These are phyloP conservation scores for Xiphophorus hellerii DNA, from an alignment of 2,113 vertebrate genomes.

Conservation along the genomic window DNA sequence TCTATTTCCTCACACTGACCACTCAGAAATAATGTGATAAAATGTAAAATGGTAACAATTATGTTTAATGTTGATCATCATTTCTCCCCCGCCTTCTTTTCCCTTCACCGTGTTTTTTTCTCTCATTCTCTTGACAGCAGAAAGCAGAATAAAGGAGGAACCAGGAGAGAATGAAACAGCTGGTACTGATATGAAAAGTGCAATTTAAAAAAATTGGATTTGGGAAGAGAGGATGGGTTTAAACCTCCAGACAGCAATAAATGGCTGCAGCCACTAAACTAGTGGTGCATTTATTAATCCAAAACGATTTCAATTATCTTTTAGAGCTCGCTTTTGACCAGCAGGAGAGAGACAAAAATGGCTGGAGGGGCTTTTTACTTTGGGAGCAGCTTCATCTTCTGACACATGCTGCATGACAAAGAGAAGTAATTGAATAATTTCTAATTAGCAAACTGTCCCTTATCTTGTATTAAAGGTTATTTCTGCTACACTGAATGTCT, in stretches of 20 bases:
- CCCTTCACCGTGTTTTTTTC: not conserved
- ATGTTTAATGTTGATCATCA: slow-evolving; percentile 55
- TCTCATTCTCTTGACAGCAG: slow-evolving; percentile 3
- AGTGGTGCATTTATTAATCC: slow-evolving; percentile 52
- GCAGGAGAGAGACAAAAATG: not conserved
- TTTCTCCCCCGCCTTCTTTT: slow-evolving; percentile 31
- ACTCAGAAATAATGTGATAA: slow-evolving; percentile 28
- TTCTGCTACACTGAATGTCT: not conserved
- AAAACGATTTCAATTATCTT: slow-evolving; percentile 66
- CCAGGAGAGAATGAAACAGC: slow-evolving; percentile 42
- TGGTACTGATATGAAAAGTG: slow-evolving; percentile 45
- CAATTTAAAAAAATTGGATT: slow-evolving; percentile 28
- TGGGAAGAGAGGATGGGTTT: slow-evolving; percentile 2
- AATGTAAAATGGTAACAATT: slow-evolving; percentile 58
- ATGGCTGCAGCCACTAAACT: slow-evolving; percentile 13
- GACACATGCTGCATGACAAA: not conserved
- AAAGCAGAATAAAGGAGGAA: slow-evolving; percentile 11
- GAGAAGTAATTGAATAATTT: slow-evolving; percentile 24
- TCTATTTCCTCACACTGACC: slow-evolving; percentile 15
- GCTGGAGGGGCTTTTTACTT: slow-evolving; percentile 11
- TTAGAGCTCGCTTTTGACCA: slow-evolving; percentile 1
- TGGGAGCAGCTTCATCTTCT: slow-evolving; percentile 7
- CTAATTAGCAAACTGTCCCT: not conserved
- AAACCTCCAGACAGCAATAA: slow-evolving; percentile 21
- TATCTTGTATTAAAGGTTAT: not conserved